Base-by-base conservation (phyloP, 2,888 invertebrate species). In the Xylota segnis region DNA sequence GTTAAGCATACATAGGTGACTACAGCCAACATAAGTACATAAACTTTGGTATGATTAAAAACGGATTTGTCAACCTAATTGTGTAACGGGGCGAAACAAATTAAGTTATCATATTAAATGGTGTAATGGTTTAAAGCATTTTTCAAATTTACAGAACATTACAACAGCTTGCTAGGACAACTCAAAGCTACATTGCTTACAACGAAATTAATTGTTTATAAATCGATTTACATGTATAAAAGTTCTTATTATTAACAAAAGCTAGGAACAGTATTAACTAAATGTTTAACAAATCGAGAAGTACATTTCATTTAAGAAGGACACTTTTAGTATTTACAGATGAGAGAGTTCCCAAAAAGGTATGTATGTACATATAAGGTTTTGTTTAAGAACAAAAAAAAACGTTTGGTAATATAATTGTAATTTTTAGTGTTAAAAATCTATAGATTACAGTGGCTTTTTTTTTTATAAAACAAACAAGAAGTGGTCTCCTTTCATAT, bases 1-100 rank as follows among this genome's bases (percentile, higher is more conserved):
- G 61, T 72, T 32, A 83, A 9, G 56, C 58, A 47, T 54, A 78
- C 12, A 58, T 58, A 66, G 23, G 65, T 40, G n/a, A 59, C 47
- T 34, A 83, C 34, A n/a, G 65, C 76, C 32, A 77, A 29, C 27
- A 65, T 9, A 40, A 83, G 6, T 14, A 77, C 34, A 78, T 54
- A 83, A 1, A 59, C 9, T 66, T 45, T 77, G 12, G 52, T 71
- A 9, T 77, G 56, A 37, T 29, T 71, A 12, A 72, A 59, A 34
- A 72, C 16, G 7, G 71, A 77, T 34, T 65, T 71, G 16, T 58
- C 29, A 66, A 61, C 83, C 78, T 78, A 78, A 5, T 27, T 47
- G 27, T 4, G 63, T 23, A 27, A 16, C 37, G 52, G 50, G 52
- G 52, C 10, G 23, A 65, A 65, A 65, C n/a, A 65, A 65, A 50